phyloP scores from a whole-genome alignment of 2,797 vertebrate species.

The Schizopygopsis pylzovi region DNA sequence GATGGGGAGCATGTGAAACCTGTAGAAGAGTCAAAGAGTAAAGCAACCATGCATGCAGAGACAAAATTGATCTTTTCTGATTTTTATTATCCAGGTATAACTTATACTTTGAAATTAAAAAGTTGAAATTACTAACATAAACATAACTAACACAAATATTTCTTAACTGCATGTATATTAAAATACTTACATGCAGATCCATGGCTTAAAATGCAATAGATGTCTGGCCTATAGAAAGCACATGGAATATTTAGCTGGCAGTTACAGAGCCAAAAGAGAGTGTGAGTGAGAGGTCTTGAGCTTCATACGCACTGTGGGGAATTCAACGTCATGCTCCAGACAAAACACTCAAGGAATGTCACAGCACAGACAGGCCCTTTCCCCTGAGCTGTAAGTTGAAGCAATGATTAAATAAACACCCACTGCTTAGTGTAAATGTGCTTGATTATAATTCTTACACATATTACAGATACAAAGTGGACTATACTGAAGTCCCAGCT shows the following conservation, averaged over 20 bases:
- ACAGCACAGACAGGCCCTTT: constrained; percentile 39
- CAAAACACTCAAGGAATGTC: constrained; percentile 53
- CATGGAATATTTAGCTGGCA: constrained; percentile 30
- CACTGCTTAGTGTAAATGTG: constrained; percentile 45
- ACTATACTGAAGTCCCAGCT: constrained; percentile 36
- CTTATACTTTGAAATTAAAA: not conserved
- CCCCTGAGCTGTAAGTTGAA: constrained; percentile 53
- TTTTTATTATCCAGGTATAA: constrained; percentile 12
- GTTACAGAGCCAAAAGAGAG: constrained; percentile 9
- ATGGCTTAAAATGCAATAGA: not conserved
- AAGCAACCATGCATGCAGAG: constrained; percentile 47
- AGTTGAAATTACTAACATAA: not conserved
- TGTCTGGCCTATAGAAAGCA: not conserved
- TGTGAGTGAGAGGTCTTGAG: constrained; percentile 30
- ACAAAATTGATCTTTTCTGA: constrained; percentile 23
- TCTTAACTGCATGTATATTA: not conserved
- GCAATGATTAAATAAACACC: constrained; percentile 60
- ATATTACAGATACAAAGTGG: constrained; percentile 46
- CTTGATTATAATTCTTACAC: constrained; percentile 53
- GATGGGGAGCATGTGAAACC: constrained; percentile 41
- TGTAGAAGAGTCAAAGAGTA: constrained; percentile 21
- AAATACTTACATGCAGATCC: not conserved
- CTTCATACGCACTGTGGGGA: constrained; percentile 28
- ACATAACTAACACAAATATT: not conserved
- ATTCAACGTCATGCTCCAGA: constrained; percentile 42